Base-by-base conservation (phyloP, 2,113 vertebrate genomes). In the Clinocottus analis region DNA sequence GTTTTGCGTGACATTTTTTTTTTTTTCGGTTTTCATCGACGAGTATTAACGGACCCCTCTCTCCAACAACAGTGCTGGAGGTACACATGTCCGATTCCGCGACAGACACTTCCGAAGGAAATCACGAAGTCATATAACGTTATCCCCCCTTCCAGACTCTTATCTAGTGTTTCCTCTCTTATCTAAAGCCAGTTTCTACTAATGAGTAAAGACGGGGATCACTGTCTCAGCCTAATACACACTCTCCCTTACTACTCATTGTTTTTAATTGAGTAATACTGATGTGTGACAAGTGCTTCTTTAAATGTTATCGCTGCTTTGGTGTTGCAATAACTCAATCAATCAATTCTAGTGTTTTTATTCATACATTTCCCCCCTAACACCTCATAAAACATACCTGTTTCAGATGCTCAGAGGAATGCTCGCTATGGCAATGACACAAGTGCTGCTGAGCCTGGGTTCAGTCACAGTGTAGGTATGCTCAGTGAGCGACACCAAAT, bases 401-500 rank as follows among this genome's bases (percentile, higher is more conserved):
- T 58, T 66, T 53, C 21, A 62, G 39, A 21, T 35, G 1, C 33
- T 51, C 27, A 71, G 49, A 60, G 70, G 84, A 83, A 88, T 88
- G 77, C 72, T 3, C 4, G 17, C 78, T 81, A 74, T 84, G 85
- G 47, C 19, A 47, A 47, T 85, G 75, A 63, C 87, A 72, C 71
- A 66, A 71, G 39, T 65, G 27, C 17, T 61, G 62, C 77, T 81
- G 61, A 78, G 72, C 31, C 80, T 29, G 70, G n/a, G 69, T 43
- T 71, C 29, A 79, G 79, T 92, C 90, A 90, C 66, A 74, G 74
- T 79, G 17, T 35, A 75, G 80, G 71, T 80, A 91, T 93, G 84
- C 75, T 25, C 56, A n/a, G 61, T 79, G 68, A 87, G 60, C 10
- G 37, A 81, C 65, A 63, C 35, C 31, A 53, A 60, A 62, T 80